phyloP scores from a whole-genome alignment of 2,797 vertebrate species.

The Dermochelys coriacea region DNA sequence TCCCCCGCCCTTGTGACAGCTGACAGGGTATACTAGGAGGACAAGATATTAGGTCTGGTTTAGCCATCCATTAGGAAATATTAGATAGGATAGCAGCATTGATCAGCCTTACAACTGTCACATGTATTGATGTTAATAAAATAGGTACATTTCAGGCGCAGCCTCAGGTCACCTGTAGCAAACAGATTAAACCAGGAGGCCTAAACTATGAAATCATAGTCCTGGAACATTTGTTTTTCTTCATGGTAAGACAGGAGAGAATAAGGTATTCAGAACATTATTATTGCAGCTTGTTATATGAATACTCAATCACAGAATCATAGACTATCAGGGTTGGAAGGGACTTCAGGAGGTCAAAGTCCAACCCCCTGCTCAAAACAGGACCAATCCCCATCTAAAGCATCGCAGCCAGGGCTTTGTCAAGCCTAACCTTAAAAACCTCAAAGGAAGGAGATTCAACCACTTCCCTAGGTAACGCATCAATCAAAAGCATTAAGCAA shows the following conservation, averaged over 20 bases:
- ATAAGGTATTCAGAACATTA: neutral
- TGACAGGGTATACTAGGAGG: too few relatives aligned
- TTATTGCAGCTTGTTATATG: neutral
- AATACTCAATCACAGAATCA: neutral
- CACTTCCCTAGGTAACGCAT: too few relatives aligned
- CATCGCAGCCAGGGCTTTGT: too few relatives aligned
- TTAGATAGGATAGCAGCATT: neutral
- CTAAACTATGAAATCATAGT: neutral
- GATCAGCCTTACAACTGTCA: neutral
- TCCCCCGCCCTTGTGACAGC: neutral
- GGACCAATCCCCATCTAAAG: too few relatives aligned
- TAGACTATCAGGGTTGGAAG: too few relatives aligned
- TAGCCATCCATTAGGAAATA: neutral
- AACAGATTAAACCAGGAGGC: neutral
- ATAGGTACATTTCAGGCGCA: neutral
- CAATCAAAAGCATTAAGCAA: neutral
- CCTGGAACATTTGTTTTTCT: neutral
- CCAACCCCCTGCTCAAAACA: too few relatives aligned
- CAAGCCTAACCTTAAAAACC: too few relatives aligned
- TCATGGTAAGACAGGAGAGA: neutral
- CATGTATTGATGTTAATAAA: neutral
- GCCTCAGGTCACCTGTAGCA: neutral
- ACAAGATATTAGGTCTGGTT: neutral
- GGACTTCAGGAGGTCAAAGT: too few relatives aligned
- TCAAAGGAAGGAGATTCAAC: too few relatives aligned